A percentile compares a stretch with the other conserved stretches of the same genome.
Conservation (phyloP, 2,797 vertebrate species). For the Pelochelys cantorii region DNA sequence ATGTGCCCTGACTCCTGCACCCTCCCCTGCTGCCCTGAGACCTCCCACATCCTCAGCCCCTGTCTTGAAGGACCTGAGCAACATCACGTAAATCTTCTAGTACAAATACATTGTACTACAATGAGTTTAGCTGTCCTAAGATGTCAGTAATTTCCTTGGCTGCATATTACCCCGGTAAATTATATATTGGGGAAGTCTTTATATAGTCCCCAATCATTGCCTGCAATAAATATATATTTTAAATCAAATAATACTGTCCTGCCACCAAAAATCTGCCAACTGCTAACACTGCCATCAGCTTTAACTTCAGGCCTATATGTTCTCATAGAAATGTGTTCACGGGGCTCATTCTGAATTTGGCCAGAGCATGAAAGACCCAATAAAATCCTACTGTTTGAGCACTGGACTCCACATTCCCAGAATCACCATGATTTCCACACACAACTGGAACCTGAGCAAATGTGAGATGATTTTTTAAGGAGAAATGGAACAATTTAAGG, state of each 20-base stretch:
- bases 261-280: background rate
- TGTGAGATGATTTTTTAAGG: background rate
- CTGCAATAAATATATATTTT: background rate
- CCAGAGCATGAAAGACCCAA: background rate
- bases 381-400: rapidly evolving
- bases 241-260: background rate
- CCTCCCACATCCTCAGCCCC: too few relatives aligned
- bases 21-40: too few relatives aligned
- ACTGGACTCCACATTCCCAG: rapidly evolving
- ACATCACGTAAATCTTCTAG: too few relatives aligned
- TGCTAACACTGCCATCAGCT: rapidly evolving
- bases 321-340: background rate
- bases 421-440: rapidly evolving
- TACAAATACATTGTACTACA: background rate
- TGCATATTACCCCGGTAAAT: background rate
- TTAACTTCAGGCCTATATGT: background rate
- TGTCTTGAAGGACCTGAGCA: too few relatives aligned
- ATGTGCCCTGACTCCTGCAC: too few relatives aligned
- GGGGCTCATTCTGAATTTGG: background rate
- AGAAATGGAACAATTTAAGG: background rate
- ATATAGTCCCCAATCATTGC: background rate
- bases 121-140: slow-evolving; percentile 1
- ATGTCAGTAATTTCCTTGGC: background rate
- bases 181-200: background rate
- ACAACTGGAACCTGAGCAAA: background rate